A percentile compares a stretch with the other conserved stretches of the same genome.
Conservation (phyloP, 1,140 invertebrate species). For the Octopus sinensis region DNA sequence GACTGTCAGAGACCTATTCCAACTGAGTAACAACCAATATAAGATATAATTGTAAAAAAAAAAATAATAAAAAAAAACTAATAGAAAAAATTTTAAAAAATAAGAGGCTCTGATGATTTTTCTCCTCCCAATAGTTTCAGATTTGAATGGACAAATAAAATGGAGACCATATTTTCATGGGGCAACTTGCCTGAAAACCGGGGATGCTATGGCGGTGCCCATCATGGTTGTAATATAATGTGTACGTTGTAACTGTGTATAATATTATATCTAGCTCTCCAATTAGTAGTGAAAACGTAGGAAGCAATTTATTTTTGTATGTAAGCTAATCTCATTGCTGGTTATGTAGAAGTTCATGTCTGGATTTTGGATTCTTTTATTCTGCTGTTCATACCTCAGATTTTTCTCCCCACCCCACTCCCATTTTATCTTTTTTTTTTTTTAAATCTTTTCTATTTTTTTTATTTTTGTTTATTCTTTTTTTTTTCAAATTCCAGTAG, state of each 20-base stretch:
- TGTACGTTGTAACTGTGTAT: slow-evolving; percentile 2
- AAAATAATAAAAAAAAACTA: too few species aligned
- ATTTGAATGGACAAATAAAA: not conserved
- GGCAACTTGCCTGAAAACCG: slow-evolving; percentile 2
- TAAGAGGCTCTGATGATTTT: not conserved
- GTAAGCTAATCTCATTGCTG: slow-evolving; percentile 14
- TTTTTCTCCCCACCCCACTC: not conserved
- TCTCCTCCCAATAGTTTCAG: not conserved
- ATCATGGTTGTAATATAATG: slow-evolving; percentile 12
- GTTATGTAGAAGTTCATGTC: slow-evolving; percentile 6
- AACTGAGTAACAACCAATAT: too few species aligned
- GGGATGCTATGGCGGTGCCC: not conserved
- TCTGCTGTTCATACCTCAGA: slow-evolving; percentile 6
- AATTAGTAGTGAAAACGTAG: slow-evolving; percentile 11
- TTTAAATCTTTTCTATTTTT: not conserved
- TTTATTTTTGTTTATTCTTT: not conserved
- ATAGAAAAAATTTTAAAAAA: too few species aligned
- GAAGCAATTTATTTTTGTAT: slow-evolving; percentile 16
- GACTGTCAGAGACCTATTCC: too few species aligned
- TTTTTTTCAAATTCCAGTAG: not conserved
- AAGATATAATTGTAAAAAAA: too few species aligned
- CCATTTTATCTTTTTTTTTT: not conserved
- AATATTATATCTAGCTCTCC: slow-evolving; percentile 1
- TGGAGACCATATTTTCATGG: slow-evolving; percentile 14
- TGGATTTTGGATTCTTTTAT: slow-evolving; percentile 3